Evolutionary conservation across 2,797 vertebrate species (phyloP).

Genomic region (Arctocebus calabarensis): DNA sequence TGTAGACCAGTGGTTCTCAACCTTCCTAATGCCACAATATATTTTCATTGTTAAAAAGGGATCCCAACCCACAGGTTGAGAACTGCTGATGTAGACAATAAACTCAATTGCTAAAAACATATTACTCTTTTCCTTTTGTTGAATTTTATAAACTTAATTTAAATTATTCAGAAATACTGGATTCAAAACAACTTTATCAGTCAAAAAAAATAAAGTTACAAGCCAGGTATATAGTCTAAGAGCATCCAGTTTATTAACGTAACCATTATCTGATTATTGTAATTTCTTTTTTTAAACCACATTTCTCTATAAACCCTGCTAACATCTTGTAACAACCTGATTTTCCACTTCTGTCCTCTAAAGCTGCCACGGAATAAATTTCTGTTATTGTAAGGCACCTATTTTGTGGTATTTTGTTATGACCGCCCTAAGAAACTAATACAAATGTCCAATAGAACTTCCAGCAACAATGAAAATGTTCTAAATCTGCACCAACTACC

Average conservation of each 20-base stretch:
- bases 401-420: neutral
- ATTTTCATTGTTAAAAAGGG: too few species aligned
- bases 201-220: constrained; percentile 31
- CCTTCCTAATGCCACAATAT: too few species aligned
- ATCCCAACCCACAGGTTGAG: too few species aligned
- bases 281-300: neutral
- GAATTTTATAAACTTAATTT: constrained; percentile 48
- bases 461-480: neutral
- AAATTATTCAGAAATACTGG: constrained; percentile 26
- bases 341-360: neutral
- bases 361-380: neutral
- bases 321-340: neutral
- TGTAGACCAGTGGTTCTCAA: neutral
- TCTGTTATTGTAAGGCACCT: neutral
- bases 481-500: neutral
- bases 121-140: constrained; percentile 8
- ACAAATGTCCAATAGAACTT: neutral
- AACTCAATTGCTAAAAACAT: constrained; percentile 7
- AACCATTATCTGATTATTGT: neutral
- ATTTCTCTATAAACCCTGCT: neutral
- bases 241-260: neutral
- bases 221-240: neutral
- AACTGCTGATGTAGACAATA: constrained; percentile 13
- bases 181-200: constrained; percentile 1
- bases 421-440: constrained; percentile 25